These are phyloP conservation scores for Peromyscus maniculatus DNA, from an alignment of 2,113 vertebrate species.

Conservation along the genomic window DNA sequence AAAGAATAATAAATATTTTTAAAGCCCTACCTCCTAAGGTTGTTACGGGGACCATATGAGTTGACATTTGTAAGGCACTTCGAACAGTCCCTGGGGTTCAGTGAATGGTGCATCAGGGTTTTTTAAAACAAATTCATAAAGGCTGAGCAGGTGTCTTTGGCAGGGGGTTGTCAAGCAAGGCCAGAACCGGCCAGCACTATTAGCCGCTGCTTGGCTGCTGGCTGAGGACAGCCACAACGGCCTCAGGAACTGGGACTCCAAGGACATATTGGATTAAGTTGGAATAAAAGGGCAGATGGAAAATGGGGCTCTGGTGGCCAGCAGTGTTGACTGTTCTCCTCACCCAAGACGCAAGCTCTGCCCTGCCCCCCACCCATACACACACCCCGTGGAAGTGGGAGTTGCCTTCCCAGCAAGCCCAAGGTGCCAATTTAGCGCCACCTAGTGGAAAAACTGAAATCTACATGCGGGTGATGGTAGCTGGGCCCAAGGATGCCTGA, in stretches of 20 bases:
- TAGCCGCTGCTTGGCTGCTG: background rate
- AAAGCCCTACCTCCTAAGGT: background rate
- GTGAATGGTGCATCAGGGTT: background rate
- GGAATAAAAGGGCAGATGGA: background rate
- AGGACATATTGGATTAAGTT: background rate
- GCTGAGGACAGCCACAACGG: background rate
- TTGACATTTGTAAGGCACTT: conserved; percentile 19
- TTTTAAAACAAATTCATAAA: conserved; percentile 40
- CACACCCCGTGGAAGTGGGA: background rate
- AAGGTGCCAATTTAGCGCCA: conserved; percentile 76
- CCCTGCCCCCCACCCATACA: background rate
- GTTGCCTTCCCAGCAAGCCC: conserved; percentile 18
- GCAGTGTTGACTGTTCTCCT: conserved; percentile 30
- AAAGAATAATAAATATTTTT: background rate
- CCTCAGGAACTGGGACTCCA: background rate
- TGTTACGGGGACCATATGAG: background rate
- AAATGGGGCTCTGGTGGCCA: background rate
- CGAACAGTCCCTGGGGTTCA: background rate
- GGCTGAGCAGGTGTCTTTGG: background rate
- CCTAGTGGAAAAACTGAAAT: conserved; percentile 70
- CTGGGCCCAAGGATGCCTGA: background rate
- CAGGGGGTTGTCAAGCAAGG: background rate
- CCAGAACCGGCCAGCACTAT: background rate
- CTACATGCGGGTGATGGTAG: background rate
- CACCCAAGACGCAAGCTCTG: background rate